These are phyloP conservation scores for Chelon auratus DNA, from an alignment of 2,797 vertebrate genomes.

Conservation along the genomic window DNA sequence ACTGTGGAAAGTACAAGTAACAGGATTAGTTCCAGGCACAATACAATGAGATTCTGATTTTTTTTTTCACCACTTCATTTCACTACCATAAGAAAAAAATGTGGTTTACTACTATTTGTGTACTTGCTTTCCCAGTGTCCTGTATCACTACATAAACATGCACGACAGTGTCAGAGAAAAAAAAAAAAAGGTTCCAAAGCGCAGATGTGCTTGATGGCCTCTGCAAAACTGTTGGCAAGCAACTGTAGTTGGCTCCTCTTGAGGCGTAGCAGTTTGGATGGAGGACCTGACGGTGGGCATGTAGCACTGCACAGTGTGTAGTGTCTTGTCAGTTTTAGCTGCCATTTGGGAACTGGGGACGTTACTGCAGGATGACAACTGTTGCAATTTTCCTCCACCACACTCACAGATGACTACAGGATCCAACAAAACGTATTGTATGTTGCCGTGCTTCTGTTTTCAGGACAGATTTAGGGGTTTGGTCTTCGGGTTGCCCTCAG, in stretches of 20 bases:
- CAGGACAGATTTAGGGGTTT: constrained; percentile 45
- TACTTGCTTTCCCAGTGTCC: constrained; percentile 33
- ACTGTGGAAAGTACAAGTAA: background rate
- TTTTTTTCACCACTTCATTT: background rate
- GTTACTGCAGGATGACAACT: constrained; percentile 44
- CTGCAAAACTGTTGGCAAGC: constrained; percentile 40
- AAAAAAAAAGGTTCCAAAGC: constrained; percentile 34
- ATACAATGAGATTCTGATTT: constrained; percentile 1
- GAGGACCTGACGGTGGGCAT: constrained; percentile 22
- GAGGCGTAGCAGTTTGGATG: constrained; percentile 39
- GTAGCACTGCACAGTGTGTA: constrained; percentile 30
- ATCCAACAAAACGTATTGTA: constrained; percentile 47
- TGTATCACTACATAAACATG: constrained; percentile 51
- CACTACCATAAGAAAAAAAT: background rate
- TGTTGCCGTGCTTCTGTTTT: constrained; percentile 40
- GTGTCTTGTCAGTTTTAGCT: constrained; percentile 66
- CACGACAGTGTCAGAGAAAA: constrained; percentile 1
- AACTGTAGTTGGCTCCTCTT: constrained; percentile 44
- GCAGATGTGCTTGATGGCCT: constrained; percentile 41
- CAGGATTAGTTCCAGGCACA: constrained; percentile 17
- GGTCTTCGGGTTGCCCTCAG: constrained; percentile 73
- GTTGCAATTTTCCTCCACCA: constrained; percentile 32
- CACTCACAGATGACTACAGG: constrained; percentile 36
- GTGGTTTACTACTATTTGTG: constrained; percentile 1
- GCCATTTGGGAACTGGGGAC: constrained; percentile 62